phyloP scores from a whole-genome alignment of 2,797 vertebrate genomes.

The Clarias fuscus region DNA sequence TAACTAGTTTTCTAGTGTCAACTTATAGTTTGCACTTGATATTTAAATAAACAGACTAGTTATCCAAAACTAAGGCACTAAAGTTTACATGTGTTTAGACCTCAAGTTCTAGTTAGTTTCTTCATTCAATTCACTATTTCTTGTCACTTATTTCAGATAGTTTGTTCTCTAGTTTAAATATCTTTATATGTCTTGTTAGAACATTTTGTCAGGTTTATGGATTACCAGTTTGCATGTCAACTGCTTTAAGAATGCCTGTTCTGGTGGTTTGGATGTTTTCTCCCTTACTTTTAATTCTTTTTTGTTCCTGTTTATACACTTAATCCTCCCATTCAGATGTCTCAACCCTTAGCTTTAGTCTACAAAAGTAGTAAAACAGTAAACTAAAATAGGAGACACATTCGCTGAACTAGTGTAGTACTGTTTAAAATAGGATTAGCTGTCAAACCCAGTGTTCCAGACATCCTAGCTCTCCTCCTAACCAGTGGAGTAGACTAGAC shows the following conservation, averaged over 20 bases:
- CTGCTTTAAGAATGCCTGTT: background rate
- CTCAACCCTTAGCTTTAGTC: background rate
- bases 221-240: background rate
- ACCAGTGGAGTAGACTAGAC: background rate
- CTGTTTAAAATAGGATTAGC: background rate
- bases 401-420: no score
- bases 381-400: background rate
- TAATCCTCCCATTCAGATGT: background rate
- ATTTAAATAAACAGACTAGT: no score
- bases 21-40: no score
- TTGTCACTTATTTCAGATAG: no score
- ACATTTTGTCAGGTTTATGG: no score
- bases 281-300: background rate
- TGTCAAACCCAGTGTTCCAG: background rate
- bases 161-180: no score
- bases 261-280: background rate
- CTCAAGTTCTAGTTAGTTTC: no score
- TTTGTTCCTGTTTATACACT: background rate
- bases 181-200: no score
- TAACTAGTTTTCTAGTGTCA: background rate
- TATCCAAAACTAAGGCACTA: no score
- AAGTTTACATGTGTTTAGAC: no score
- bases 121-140: no score
- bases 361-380: background rate
- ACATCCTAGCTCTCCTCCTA: background rate